These are phyloP conservation scores for Labia minor DNA, from an alignment of 2,888 invertebrate species.

Conservation along the genomic window DNA sequence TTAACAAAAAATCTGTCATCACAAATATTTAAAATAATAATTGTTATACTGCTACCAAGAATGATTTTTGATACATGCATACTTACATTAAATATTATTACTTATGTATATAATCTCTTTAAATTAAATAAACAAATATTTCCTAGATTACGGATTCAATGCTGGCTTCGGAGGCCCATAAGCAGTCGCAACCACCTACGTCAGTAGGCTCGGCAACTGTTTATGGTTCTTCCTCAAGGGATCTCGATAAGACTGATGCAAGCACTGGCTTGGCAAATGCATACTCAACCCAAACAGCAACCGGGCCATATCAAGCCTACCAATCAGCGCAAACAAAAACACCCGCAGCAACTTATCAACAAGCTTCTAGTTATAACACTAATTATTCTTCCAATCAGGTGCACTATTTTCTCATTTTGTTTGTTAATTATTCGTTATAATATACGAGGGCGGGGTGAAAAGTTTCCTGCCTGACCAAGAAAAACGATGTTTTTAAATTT, in stretches of 20 bases:
- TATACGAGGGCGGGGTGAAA: too few species aligned
- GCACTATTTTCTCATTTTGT: too few species aligned
- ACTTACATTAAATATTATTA: too few species aligned
- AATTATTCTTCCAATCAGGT: conserved; percentile 28
- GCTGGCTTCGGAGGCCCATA: neutral
- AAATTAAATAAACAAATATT: too few species aligned
- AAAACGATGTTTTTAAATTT: too few species aligned
- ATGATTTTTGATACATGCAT: too few species aligned
- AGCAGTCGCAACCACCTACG: neutral
- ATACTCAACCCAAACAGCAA: conserved; percentile 18
- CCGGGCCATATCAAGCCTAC: conserved; percentile 19
- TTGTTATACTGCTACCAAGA: too few species aligned
- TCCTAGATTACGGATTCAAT: neutral
- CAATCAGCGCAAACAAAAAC: conserved; percentile 23
- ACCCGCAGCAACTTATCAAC: conserved; percentile 25
- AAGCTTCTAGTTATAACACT: conserved; percentile 27
- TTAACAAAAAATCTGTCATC: too few species aligned
- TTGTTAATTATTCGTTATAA: too few species aligned
- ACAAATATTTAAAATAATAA: too few species aligned
- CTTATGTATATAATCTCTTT: too few species aligned
- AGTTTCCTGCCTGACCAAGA: too few species aligned
- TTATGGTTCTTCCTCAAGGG: conserved; percentile 15
- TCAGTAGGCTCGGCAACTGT: conserved; percentile 20
- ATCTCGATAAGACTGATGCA: conserved; percentile 13
- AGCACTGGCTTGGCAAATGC: conserved; percentile 17